Base-by-base conservation (phyloP, 2,797 vertebrate genomes). In the Lepidocolaptes lacrymiger region DNA sequence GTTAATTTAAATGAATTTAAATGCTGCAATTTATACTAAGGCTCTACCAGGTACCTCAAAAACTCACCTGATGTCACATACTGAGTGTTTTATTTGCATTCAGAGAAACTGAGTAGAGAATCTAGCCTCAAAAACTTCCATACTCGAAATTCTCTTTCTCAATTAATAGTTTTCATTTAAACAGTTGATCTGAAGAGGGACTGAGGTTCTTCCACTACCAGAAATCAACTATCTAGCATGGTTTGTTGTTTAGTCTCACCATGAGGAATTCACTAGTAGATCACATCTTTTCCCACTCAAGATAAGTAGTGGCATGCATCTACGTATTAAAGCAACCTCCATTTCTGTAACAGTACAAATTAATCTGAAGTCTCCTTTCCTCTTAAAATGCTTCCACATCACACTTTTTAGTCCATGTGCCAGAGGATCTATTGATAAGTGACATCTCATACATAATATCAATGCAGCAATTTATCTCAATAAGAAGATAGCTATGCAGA, bases 381-480 rank as follows among this genome's bases (percentile, higher is more conserved):
- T 89, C 58, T 94, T 92, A 75, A 93, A 83, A 86, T 89, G 49
- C 21, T 95, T 88, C 62, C 82, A 86, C 37, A 75, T 68, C 41
- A 71, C 30, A 66, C 73, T 93, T 92, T 93, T 92, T 7, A 92
- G 85, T 83, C 62, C 39, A 43, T 22, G 43, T 92, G 92, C 73
- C 87, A 92, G 86, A 94, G 76, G 24, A 73, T 89, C 79, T 81
- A 85, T 84, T 88, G 93, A 46, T 88, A 93, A 92, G 66, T 94
- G 82, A 83, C 32, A 75, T 62, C 76, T 92, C 81, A 89, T 55
- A 69, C 14, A 73, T 39, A 34, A 56, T 82, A 93, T 62, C 84
- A 94, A 51, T 59, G 78, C 37, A 88, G 76, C 32, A 75, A 61
- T 68, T 85, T 66, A 84, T 34, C 76, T 93, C 79, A 81, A 28